Conservation (phyloP, 2,888 invertebrate species). For the Phaedon cochleariae region DNA sequence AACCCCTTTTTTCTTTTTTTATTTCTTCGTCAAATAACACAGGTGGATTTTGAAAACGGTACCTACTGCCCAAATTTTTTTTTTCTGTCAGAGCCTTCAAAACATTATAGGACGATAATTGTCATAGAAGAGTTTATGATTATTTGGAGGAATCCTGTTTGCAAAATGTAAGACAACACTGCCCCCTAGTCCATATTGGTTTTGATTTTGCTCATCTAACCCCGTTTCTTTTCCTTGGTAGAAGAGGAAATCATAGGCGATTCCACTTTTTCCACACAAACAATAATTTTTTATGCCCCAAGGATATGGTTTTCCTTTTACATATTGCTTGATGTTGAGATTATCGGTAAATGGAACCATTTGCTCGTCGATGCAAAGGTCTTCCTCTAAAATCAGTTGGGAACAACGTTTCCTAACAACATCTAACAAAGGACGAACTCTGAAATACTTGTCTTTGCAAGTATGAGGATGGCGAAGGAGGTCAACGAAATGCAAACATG, state of each 20-base stretch:
- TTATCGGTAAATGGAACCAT: neutral
- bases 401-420: slow-evolving; percentile 2
- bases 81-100: slow-evolving; percentile 9
- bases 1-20: slow-evolving; percentile 12
- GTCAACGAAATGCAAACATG: neutral
- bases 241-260: neutral
- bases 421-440: neutral
- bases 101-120: too few relatives aligned
- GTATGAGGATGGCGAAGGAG: neutral
- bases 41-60: slow-evolving; percentile 7
- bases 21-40: slow-evolving; percentile 6
- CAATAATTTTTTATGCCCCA: neutral
- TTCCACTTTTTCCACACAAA: neutral
- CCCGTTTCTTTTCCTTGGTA: neutral
- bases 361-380: neutral
- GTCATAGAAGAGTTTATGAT: too few relatives aligned
- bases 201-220: neutral
- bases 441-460: neutral
- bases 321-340: neutral
- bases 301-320: neutral
- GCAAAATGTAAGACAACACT: too few relatives aligned
- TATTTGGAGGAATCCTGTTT: too few relatives aligned
- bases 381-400: slow-evolving; percentile 8
- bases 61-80: slow-evolving; percentile 12
- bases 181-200: neutral